Evolutionary conservation across 2,888 invertebrate genomes (phyloP), one percentile per base, ranked within the genome.

Genomic region (Fragum whitleyi): DNA sequence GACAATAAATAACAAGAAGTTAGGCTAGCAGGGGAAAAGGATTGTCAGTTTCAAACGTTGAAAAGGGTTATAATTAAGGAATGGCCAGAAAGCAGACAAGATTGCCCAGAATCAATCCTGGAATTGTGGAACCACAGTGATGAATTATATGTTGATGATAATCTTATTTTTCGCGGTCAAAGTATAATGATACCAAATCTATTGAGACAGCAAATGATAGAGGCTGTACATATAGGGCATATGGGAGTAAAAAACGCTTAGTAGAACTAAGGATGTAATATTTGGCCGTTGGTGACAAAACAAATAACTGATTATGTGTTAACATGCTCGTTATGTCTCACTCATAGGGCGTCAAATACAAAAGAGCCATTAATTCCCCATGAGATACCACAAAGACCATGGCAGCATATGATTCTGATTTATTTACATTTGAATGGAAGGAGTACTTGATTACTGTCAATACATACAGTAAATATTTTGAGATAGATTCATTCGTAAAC

Each of bases 41-140:
- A 78, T 39, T n/a, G 39, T 14, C 74, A 81, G 21, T 19, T 81
- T 19, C 28, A 32, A 16, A 36, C 42, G 7, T 67, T 81, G 2
- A 70, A 57, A 36, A 14, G 23, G 28, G 14, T 26, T 14, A 47
- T 68, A 16, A 16, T 68, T 7, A 5, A 42, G n/a, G 69, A 77
- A 21, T 79, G 79, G 79, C 79, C 79, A 26, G 67, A 74, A 3
- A 61, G 21, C 14, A n/a, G 26, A 26, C 70, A 5, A 42, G 74
- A 36, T 21, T 68, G 68, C n/a, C 19, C 26, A 3, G 2, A n/a
- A 0, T 0, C 7, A 19, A 28, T 72, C 14, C 14, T 39, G 3
- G 65, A 81, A 29, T 73, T 28, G n/a, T 62, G 39, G 61, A 73
- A 73, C 42, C 29, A 62, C 42, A 32, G 73, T 9, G 76, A 79